Base-by-base conservation (phyloP, 2,113 vertebrate genomes). In the Craseonycteris thonglongyai region DNA sequence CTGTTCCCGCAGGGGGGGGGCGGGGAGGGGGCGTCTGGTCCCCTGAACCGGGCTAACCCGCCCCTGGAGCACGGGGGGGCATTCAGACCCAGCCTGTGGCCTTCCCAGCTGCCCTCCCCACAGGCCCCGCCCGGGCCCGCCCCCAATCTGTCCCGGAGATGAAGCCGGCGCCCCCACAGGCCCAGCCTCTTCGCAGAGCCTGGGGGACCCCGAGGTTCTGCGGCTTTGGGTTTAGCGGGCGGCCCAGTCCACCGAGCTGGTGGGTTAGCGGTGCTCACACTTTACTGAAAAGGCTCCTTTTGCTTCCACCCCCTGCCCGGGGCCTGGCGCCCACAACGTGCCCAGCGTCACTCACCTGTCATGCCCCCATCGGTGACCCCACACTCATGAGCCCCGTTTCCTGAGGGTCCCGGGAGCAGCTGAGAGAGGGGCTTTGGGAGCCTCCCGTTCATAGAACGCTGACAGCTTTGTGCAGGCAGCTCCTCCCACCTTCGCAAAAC, bases 161-260 rank as follows among this genome's bases (percentile, higher is more conserved):
- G 42, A 35, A 45, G 33, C n/a, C n/a, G 9, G 21, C 10, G 2
- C 9, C 30, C 19, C 28, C 19, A 2, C 0, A 7, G 80, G 14
- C 59, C 22, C 26, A 16, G 40, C 22, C 33, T 56, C 78, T 19
- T 33, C 51, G 4, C 28, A 51, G 38, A 38, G 13, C 45, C n/a
- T 7, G 30, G 22, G 12, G 79, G 9, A 8, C 26, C 26, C 13
- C 1, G 81, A 3, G n/a, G 2, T 2, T 2, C 24, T 54, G 33
- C 7, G 38, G 74, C 61, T 51, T 5, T 8, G 28, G 28, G 58
- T 15, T 38, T 21, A n/a, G 38, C 9, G 4, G 11, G 8, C 3
- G 24, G 16, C 42, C 4, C 3, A 0, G 22, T 18, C 0, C 6
- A 5, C 35, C 0, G 26, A 7, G 1, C 3, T 0, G 38, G 30